phyloP scores from a whole-genome alignment of 2,888 invertebrate species.

The Dryomyza anilis region DNA sequence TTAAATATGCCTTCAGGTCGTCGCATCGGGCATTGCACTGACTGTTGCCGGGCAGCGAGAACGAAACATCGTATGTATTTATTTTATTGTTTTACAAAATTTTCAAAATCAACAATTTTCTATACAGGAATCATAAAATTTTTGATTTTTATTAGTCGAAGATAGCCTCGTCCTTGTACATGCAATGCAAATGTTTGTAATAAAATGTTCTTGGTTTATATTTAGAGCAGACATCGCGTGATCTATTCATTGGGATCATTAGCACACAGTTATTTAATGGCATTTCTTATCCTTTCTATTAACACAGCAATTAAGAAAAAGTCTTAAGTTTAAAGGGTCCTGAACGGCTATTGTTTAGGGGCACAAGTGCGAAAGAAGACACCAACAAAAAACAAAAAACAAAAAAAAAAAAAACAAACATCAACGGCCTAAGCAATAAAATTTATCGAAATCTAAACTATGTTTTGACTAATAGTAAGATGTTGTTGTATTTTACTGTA shows the following conservation, averaged over 20 bases:
- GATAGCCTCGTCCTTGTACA: background rate
- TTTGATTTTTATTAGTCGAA: slow-evolving; percentile 3
- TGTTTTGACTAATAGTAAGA: too few species aligned
- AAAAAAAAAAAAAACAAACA: background rate
- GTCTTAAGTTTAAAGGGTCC: too few species aligned
- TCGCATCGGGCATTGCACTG: background rate
- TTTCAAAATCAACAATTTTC: slow-evolving; percentile 2
- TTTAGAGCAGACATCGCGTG: slow-evolving; percentile 6
- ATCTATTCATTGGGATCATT: background rate
- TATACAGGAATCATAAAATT: slow-evolving; percentile 8
- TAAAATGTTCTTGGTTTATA: slow-evolving; percentile 4
- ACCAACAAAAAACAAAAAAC: background rate
- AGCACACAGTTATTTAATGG: background rate
- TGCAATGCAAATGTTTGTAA: slow-evolving; percentile 3
- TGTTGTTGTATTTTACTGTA: too few species aligned
- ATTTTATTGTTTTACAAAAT: slow-evolving; percentile 7
- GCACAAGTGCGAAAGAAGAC: background rate
- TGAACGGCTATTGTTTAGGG: background rate
- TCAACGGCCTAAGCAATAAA: too few species aligned
- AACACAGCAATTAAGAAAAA: slow-evolving; percentile 7
- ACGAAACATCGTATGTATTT: background rate
- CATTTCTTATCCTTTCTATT: slow-evolving; percentile 2
- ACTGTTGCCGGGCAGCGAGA: background rate
- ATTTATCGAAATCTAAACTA: too few species aligned
- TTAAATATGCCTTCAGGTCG: too few species aligned